phyloP scores from a whole-genome alignment of 2,797 vertebrate species.

The Epinephelus coioides region DNA sequence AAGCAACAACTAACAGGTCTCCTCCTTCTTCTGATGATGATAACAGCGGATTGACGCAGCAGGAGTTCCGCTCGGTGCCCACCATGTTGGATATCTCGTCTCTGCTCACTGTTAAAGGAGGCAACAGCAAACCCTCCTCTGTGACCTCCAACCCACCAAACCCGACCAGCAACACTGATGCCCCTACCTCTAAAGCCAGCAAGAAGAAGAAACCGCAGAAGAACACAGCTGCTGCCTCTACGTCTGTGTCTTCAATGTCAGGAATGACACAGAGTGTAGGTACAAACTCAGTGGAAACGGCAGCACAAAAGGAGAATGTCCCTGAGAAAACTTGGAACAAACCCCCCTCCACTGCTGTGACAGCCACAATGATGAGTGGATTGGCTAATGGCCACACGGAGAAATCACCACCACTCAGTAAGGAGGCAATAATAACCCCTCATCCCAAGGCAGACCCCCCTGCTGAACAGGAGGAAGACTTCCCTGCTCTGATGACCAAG shows the following conservation, averaged over 20 bases:
- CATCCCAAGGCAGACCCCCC: constrained; percentile 78
- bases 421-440: constrained; percentile 43
- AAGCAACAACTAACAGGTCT: constrained; percentile 71
- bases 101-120: constrained; percentile 87
- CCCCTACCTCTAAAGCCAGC: constrained; percentile 83
- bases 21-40: constrained; percentile 85
- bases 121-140: constrained; percentile 62
- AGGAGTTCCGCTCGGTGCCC: constrained; percentile 88
- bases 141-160: constrained; percentile 49
- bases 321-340: constrained; percentile 78
- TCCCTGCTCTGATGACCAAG: constrained; percentile 92
- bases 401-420: constrained; percentile 61
- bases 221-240: constrained; percentile 40
- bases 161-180: constrained; percentile 54
- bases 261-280: constrained; percentile 21
- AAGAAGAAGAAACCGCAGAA: constrained; percentile 89
- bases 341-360: constrained; percentile 14
- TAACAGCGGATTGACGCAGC: constrained; percentile 80
- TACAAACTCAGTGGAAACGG: constrained; percentile 58
- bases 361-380: constrained; percentile 22
- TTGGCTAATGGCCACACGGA: constrained; percentile 89
- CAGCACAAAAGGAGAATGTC: constrained; percentile 87
- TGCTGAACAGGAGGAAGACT: constrained; percentile 93
- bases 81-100: constrained; percentile 93
- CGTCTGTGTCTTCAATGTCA: constrained; percentile 20